phyloP scores from a whole-genome alignment of 2,888 invertebrate species.

The Hypomecis atomaria region DNA sequence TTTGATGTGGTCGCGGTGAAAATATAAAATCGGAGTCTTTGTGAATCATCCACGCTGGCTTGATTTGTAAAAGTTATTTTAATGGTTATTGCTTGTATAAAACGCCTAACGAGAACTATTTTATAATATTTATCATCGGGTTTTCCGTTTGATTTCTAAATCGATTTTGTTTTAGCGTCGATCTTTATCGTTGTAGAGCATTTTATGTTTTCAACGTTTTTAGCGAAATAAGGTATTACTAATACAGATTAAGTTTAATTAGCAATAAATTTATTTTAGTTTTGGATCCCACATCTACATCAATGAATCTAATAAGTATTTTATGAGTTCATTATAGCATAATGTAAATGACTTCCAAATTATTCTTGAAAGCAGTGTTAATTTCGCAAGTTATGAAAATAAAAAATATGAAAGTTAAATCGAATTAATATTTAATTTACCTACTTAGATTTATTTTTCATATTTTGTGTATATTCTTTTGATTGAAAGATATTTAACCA shows the following conservation, averaged over 20 bases:
- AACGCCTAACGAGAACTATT: slow-evolving; percentile 40
- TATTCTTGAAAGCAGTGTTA: no score
- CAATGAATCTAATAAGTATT: no score
- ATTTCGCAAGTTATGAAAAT: no score
- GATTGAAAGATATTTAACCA: no score
- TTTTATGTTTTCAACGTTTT: not conserved
- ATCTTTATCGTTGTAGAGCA: slow-evolving; percentile 12
- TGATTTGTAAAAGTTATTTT: slow-evolving; percentile 40
- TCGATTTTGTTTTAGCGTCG: slow-evolving; percentile 11
- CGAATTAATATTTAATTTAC: no score
- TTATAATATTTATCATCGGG: slow-evolving; percentile 37
- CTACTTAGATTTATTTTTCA: no score
- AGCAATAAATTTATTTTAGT: no score
- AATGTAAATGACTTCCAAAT: no score
- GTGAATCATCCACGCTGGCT: slow-evolving; percentile 44
- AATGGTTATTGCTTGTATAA: slow-evolving; percentile 43
- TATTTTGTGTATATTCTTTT: no score
- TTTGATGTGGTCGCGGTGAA: slow-evolving; percentile 44
- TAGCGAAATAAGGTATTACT: not conserved
- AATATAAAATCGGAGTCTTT: slow-evolving; percentile 43
- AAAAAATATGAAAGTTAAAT: no score
- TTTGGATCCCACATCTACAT: no score
- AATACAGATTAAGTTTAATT: not conserved
- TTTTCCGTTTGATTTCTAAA: slow-evolving; percentile 24
- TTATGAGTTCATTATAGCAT: no score